Evolutionary conservation across 2,888 invertebrate species (phyloP).

Genomic region (Periphyllus acericola): DNA sequence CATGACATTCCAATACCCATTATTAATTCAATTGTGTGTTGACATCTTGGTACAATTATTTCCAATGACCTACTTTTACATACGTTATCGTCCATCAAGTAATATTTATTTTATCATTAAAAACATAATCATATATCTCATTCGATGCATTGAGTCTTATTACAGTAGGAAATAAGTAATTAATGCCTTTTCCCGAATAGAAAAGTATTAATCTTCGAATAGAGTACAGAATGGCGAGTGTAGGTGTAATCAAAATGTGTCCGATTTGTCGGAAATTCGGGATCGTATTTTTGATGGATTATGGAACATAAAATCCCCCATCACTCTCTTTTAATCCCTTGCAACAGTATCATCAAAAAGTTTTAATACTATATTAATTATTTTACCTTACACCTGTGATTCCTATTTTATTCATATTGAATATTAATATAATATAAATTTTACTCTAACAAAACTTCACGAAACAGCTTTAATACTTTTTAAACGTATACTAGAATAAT

Average conservation of each 20-base stretch:
- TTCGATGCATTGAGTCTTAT: neutral
- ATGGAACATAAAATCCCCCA: conserved; percentile 10
- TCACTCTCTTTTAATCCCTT: conserved; percentile 36
- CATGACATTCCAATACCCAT: neutral
- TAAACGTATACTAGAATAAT: neutral
- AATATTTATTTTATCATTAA: neutral
- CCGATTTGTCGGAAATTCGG: conserved; percentile 24
- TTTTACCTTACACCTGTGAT: neutral
- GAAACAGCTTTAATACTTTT: neutral
- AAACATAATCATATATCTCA: neutral
- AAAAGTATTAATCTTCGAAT: neutral
- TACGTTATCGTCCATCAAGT: neutral
- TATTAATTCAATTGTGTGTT: neutral
- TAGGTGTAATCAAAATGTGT: neutral
- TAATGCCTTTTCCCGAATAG: neutral
- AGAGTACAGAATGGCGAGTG: neutral
- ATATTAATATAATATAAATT: neutral
- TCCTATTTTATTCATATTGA: neutral
- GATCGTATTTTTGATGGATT: conserved; percentile 40
- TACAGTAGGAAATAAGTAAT: conserved; percentile 9
- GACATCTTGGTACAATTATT: neutral
- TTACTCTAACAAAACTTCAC: neutral
- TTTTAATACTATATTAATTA: neutral
- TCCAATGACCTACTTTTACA: neutral
- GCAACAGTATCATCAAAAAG: neutral